Evolutionary conservation across 1,140 invertebrate species (phyloP).

Genomic region (Drosophila pectinifera): DNA sequence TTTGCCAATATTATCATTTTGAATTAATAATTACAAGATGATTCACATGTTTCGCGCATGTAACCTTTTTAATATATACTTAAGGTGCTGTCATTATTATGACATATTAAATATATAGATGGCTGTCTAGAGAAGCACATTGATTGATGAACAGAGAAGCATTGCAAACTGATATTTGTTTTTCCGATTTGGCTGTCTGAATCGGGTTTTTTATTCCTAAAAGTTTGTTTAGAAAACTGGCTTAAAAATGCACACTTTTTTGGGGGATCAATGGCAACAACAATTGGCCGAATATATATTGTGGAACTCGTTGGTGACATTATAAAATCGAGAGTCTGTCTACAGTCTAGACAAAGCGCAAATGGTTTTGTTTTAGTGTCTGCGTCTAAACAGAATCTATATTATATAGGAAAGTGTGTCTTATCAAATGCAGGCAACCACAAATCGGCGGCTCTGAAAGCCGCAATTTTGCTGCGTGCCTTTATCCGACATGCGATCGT

Average conservation of each 20-base stretch:
- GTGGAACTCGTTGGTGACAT: conserved; percentile 6
- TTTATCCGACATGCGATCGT: conserved; percentile 61
- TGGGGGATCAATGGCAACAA: neutral
- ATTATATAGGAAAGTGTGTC: neutral
- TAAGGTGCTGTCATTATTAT: conserved; percentile 1
- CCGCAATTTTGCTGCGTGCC: conserved; percentile 57
- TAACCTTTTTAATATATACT: conserved; percentile 5
- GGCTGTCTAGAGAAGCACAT: conserved; percentile 1
- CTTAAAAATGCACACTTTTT: neutral
- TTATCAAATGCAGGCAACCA: conserved; percentile 37
- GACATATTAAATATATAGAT: neutral
- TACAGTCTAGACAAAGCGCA: conserved; percentile 19
- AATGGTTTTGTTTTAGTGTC: conserved; percentile 1
- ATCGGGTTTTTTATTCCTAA: neutral
- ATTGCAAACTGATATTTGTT: neutral
- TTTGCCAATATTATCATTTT: neutral
- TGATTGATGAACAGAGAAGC: conserved; percentile 19
- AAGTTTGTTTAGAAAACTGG: conserved; percentile 5
- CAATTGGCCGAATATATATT: neutral
- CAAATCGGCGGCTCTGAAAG: conserved; percentile 30
- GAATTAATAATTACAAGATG: neutral
- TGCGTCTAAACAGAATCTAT: conserved; percentile 3
- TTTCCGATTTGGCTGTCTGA: neutral
- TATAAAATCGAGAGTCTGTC: conserved; percentile 24
- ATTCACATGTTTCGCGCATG: neutral